Percentiles rank a stretch among this genome's conserved stretches.
Evolutionary conservation across 2,888 invertebrate species (phyloP).

Genomic region (Temnothorax ravouxi): DNA sequence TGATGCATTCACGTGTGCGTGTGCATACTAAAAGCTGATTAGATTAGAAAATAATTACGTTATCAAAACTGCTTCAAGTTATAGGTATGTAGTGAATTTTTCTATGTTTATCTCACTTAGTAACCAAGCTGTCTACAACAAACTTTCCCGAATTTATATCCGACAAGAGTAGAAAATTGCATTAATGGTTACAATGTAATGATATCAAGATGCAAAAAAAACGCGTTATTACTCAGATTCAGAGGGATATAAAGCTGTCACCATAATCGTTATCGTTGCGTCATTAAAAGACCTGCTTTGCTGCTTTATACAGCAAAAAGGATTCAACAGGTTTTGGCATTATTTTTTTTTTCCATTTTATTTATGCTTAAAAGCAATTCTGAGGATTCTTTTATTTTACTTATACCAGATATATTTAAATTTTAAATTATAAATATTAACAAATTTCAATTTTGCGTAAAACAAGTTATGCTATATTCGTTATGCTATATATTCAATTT

Average conservation of each 20-base stretch:
- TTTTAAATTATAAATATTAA: neutral
- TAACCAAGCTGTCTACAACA: neutral
- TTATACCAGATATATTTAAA: neutral
- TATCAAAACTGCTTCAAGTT: slow-evolving; percentile 19
- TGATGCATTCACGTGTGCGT: neutral
- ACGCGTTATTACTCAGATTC: slow-evolving; percentile 15
- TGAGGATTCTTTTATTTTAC: neutral
- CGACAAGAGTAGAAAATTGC: neutral
- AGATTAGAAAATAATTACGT: slow-evolving; percentile 36
- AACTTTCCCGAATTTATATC: slow-evolving; percentile 43
- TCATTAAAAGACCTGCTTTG: slow-evolving; percentile 18
- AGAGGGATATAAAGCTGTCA: slow-evolving; percentile 16
- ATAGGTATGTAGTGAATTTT: neutral
- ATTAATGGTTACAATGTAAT: slow-evolving; percentile 40
- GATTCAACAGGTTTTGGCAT: slow-evolving; percentile 13
- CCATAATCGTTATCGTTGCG: slow-evolving; percentile 20
- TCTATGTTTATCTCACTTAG: slow-evolving; percentile 10
- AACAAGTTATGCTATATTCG: neutral
- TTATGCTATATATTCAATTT: neutral
- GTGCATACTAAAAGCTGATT: neutral
- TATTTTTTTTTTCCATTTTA: slow-evolving; percentile 12
- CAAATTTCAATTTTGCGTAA: neutral
- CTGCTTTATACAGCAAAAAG: neutral
- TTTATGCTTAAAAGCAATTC: neutral
- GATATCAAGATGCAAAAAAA: slow-evolving; percentile 31